phyloP scores from a whole-genome alignment of 2,113 vertebrate genomes.

The Uria lomvia region DNA sequence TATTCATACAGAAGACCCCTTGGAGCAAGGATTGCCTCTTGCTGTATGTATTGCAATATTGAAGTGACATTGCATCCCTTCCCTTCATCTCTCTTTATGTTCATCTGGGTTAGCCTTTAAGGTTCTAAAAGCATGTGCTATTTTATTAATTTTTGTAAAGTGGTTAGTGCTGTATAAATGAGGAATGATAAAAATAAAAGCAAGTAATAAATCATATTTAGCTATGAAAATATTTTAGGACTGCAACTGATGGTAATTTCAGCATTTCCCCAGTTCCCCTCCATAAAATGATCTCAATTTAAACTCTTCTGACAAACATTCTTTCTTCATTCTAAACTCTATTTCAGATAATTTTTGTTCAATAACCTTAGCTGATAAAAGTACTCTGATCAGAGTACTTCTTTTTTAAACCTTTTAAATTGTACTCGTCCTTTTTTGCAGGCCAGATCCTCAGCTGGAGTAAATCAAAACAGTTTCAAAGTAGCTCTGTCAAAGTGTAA shows the following conservation, averaged over 20 bases:
- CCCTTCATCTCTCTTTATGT: slow-evolving; percentile 48
- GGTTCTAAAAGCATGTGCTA: neutral
- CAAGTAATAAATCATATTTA: slow-evolving; percentile 39
- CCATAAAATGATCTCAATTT: slow-evolving; percentile 9
- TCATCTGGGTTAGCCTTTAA: slow-evolving; percentile 36
- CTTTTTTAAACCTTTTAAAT: neutral
- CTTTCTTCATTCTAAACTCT: neutral
- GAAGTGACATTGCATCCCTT: slow-evolving; percentile 56
- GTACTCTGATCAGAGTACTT: neutral
- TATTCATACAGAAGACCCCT: slow-evolving; percentile 46
- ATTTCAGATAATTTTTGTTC: neutral
- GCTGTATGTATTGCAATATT: slow-evolving; percentile 37
- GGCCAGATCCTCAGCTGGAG: neutral
- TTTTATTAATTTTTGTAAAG: slow-evolving; percentile 47
- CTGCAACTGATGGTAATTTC: neutral
- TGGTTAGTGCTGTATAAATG: slow-evolving; percentile 2
- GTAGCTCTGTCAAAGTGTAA: neutral
- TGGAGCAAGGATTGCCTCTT: slow-evolving; percentile 55
- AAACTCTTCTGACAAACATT: slow-evolving; percentile 10
- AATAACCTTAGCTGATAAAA: neutral
- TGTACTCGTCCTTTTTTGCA: neutral
- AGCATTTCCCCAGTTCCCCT: neutral
- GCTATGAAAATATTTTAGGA: neutral
- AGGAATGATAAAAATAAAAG: slow-evolving; percentile 25
- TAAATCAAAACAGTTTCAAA: neutral